Evolutionary conservation across 2,797 vertebrate genomes (phyloP).

Genomic region (Ambastaia sidthimunki): DNA sequence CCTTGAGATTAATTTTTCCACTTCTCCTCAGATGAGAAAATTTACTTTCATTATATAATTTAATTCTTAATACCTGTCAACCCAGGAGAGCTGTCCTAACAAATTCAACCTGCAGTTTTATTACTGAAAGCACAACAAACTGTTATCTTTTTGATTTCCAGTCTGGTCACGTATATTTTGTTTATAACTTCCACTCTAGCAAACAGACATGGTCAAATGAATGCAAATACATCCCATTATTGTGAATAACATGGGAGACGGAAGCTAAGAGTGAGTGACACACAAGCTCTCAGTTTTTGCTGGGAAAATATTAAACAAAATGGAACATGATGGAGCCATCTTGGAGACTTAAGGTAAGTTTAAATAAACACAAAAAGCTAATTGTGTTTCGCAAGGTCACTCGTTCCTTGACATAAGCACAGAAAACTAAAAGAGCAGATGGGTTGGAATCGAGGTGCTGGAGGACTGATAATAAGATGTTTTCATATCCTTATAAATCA

Average conservation of each 20-base stretch:
- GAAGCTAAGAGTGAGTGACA: conserved; percentile 43
- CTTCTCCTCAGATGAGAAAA: conserved; percentile 43
- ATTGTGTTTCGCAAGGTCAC: conserved; percentile 23
- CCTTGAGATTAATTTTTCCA: conserved; percentile 40
- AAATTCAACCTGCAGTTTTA: conserved; percentile 47
- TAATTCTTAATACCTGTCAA: conserved; percentile 50
- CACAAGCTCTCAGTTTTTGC: conserved; percentile 41
- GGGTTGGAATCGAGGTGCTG: background rate
- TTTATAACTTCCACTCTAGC: conserved; percentile 48
- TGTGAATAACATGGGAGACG: conserved; percentile 38
- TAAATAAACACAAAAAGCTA: conserved; percentile 29
- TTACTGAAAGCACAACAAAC: conserved; percentile 44
- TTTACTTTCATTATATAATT: conserved; percentile 46
- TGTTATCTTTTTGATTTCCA: conserved; percentile 30
- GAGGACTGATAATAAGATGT: background rate
- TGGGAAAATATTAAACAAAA: conserved; percentile 47
- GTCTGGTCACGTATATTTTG: conserved; percentile 25
- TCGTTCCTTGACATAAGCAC: background rate
- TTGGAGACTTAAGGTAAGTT: conserved; percentile 27
- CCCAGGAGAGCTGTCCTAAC: conserved; percentile 51
- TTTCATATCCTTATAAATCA: background rate
- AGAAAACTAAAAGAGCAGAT: background rate
- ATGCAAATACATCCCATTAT: conserved; percentile 50
- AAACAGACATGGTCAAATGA: conserved; percentile 47
- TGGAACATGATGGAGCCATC: conserved; percentile 38